phyloP scores from a whole-genome alignment of 2,888 invertebrate genomes.

The Patella depressa region DNA sequence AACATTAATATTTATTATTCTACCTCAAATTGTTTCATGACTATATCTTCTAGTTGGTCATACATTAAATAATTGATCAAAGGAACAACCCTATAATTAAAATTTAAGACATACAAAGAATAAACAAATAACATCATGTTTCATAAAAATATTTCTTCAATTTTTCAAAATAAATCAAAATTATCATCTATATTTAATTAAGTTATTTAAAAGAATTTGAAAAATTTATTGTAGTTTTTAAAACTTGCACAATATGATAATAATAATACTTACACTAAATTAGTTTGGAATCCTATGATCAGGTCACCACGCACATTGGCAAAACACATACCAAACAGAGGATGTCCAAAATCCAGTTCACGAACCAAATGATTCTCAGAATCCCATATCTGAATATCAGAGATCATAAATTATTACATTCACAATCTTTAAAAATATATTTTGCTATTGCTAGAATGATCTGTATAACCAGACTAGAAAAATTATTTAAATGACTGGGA shows the following conservation, averaged over 20 bases:
- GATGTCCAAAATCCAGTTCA: constrained; percentile 56
- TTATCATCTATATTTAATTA: background rate
- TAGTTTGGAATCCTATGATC: constrained; percentile 55
- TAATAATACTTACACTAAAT: constrained; percentile 18
- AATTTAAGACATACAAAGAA: background rate
- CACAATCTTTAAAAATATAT: background rate
- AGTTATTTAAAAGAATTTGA: background rate
- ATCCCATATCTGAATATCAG: constrained; percentile 54
- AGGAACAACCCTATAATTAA: constrained; percentile 45
- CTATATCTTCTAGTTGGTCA: constrained; percentile 37
- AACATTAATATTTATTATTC: constrained; percentile 10
- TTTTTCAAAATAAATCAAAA: background rate
- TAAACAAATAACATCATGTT: too few species aligned
- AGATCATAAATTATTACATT: background rate
- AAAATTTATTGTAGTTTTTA: background rate
- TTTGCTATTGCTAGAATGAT: too few species aligned
- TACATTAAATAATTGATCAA: constrained; percentile 47
- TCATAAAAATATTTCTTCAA: background rate
- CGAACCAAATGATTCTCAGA: constrained; percentile 50
- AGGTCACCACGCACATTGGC: constrained; percentile 61
- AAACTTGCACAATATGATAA: background rate
- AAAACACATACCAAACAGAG: constrained; percentile 58
- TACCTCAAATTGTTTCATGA: constrained; percentile 33
- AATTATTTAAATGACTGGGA: too few species aligned
- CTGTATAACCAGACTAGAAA: too few species aligned